Base-by-base conservation (phyloP, 2,888 invertebrate species). In the Lordiphosa fenestrarum region DNA sequence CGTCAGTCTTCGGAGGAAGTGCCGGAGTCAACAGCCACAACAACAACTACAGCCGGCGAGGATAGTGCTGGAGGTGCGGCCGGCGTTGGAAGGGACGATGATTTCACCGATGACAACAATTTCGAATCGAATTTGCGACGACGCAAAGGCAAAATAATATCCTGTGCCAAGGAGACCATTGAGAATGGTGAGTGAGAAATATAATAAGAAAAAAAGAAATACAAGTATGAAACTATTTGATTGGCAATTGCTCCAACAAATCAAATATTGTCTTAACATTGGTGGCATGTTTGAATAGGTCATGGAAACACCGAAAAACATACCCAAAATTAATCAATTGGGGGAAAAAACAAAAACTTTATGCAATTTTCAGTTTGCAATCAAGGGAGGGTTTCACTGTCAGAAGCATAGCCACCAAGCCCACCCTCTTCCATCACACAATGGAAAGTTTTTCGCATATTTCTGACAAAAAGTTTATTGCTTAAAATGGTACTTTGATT, bases 121-220 rank as follows among this genome's bases (percentile, higher is more conserved):
- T 89, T 89, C 55, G 89, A 89, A 75, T 88, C 89, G 51, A 89
- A 89, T 84, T 81, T 90, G 46, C 86, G 90, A 60, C 84, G 89
- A 68, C 89, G 90, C 61, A 90, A 89, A 74, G 90, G 89, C 55
- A 90, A 89, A 87, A 89, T 90, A 64, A 89, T 90, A 81, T 89
- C 89, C 58, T 90, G 90, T 87, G 90, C 90, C 82, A 90, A 90
- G 85, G 90, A 90, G 81, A 90, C 90, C 49, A 89, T 90, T 68
- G 90, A 90, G 78, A 88, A 89, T 68, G 90, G 90, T 90, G 70
- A 87, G 87, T 78, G 50, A 12, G 46, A 40, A 50, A 51, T 13
- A 5, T 6, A 51, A 33, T 10, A 44, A 10, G 30, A 42, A 13
- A 30, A 30, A 30, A 42, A 21, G n/a, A 40, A 40, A 4, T 10